A percentile compares a stretch with the other conserved stretches of the same genome.
These are phyloP conservation scores for Parasteatoda tepidariorum DNA, from an alignment of 1,140 invertebrate species.

Conservation along the genomic window DNA sequence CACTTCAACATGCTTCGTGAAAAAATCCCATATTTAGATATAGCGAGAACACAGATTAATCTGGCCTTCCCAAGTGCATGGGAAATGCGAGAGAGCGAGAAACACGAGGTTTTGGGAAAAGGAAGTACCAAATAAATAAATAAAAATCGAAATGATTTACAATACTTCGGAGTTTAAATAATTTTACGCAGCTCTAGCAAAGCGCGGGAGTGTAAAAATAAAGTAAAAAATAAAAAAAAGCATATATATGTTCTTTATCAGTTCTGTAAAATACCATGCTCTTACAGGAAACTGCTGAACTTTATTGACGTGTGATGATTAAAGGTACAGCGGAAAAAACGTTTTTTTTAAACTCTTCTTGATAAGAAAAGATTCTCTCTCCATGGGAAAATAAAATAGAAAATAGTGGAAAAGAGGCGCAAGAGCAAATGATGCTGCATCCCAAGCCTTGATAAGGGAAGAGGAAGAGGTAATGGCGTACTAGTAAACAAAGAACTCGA, in stretches of 20 bases:
- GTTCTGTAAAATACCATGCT: slow-evolving; percentile 17
- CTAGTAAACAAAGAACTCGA: slow-evolving; percentile 55
- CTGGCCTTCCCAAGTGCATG: neutral
- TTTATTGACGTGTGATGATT: slow-evolving; percentile 56
- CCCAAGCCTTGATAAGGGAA: slow-evolving; percentile 35
- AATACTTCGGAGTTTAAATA: slow-evolving; percentile 53
- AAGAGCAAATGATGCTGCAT: slow-evolving; percentile 29
- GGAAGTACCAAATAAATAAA: neutral
- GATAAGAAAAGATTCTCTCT: slow-evolving; percentile 54
- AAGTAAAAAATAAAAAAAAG: no score
- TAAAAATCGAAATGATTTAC: slow-evolving; percentile 51
- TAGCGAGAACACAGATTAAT: slow-evolving; percentile 33
- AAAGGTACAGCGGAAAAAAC: slow-evolving; percentile 49
- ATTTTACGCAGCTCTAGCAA: slow-evolving; percentile 32
- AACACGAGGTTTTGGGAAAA: neutral
- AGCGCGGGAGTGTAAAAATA: neutral
- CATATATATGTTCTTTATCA: slow-evolving; percentile 37
- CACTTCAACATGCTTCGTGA: slow-evolving; percentile 23
- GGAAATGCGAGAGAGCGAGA: slow-evolving; percentile 18
- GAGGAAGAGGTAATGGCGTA: slow-evolving; percentile 46
- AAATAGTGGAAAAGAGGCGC: slow-evolving; percentile 30
- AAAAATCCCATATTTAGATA: slow-evolving; percentile 55
- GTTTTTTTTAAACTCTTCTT: slow-evolving; percentile 24
- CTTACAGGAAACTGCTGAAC: slow-evolving; percentile 41
- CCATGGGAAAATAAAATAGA: slow-evolving; percentile 1